Percentiles rank a stretch among this genome's conserved stretches.
Evolutionary conservation across 2,888 invertebrate species (phyloP).

Genomic region (Mythimna impura): DNA sequence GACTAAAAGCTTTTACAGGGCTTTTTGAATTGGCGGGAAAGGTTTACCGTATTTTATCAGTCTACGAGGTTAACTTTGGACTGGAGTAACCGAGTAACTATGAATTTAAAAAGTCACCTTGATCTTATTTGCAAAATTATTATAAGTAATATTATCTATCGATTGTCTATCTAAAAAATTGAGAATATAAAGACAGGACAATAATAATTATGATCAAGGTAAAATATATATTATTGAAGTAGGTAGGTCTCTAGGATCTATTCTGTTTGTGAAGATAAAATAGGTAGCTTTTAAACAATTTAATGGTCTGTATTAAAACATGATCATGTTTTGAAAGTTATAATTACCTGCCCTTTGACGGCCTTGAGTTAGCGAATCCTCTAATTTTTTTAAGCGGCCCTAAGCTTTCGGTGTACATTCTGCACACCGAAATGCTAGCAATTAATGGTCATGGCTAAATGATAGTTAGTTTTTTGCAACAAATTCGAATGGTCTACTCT

Average conservation of each 20-base stretch:
- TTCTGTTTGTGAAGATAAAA: too few relatives aligned
- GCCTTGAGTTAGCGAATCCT: constrained; percentile 69
- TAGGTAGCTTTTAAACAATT: too few relatives aligned
- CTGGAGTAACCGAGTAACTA: constrained; percentile 16
- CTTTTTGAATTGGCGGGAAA: constrained; percentile 81
- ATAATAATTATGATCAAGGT: background rate
- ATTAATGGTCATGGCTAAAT: constrained; percentile 70
- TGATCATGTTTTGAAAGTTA: constrained; percentile 65
- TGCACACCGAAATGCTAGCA: constrained; percentile 72
- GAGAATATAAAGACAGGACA: background rate
- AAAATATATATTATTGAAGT: background rate
- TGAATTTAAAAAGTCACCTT: constrained; percentile 21
- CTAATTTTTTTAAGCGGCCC: constrained; percentile 56
- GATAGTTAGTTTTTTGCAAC: constrained; percentile 67
- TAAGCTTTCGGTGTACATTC: constrained; percentile 66
- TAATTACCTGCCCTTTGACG: constrained; percentile 69
- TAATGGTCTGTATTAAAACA: too few relatives aligned
- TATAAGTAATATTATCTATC: background rate
- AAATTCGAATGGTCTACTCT: constrained; percentile 48
- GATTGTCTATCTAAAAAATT: background rate
- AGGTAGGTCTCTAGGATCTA: background rate
- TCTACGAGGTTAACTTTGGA: constrained; percentile 49
- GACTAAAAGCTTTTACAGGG: constrained; percentile 55
- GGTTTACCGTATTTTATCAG: constrained; percentile 62
- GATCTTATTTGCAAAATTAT: constrained; percentile 4